Percentiles rank a stretch among this genome's conserved stretches.
phyloP scores from a whole-genome alignment of 2,113 vertebrate species.

The Struthidea cinerea region DNA sequence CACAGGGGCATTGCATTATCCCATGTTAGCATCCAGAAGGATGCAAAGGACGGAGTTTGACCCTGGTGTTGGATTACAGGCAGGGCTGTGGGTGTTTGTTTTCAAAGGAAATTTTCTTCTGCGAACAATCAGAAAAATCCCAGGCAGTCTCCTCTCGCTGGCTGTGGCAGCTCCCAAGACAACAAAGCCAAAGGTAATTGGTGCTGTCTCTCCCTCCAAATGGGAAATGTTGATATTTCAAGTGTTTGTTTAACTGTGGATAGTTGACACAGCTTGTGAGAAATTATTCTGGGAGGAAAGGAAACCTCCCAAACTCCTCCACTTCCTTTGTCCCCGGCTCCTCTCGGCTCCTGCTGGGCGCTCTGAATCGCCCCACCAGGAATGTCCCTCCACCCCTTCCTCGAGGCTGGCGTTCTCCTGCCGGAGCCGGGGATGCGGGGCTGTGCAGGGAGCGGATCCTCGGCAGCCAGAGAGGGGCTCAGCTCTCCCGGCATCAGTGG shows the following conservation, averaged over 20 bases:
- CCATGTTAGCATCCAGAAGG: neutral
- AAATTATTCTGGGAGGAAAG: constrained; percentile 24
- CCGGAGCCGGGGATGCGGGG: rapidly evolving
- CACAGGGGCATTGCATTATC: neutral
- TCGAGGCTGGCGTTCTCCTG: neutral
- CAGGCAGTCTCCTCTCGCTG: neutral
- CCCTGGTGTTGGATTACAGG: neutral
- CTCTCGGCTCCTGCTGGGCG: neutral
- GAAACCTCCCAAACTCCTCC: neutral
- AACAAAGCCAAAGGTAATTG: constrained; percentile 13
- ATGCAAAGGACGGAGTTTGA: neutral
- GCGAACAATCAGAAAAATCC: neutral
- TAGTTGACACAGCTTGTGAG: constrained; percentile 73
- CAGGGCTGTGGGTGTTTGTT: neutral
- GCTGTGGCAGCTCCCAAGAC: constrained; percentile 5
- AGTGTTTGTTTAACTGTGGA: constrained; percentile 57
- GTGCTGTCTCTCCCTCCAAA: neutral
- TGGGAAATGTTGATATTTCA: constrained; percentile 30
- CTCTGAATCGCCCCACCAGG: neutral
- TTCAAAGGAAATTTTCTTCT: constrained; percentile 10
- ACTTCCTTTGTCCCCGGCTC: neutral
- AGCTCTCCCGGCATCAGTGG: neutral
- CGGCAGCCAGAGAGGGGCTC: rapidly evolving
- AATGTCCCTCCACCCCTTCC: neutral
- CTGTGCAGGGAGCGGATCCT: rapidly evolving